Evolutionary conservation across 2,797 vertebrate genomes (phyloP), one percentile per base, ranked within the genome.

Genomic region (Rallus crepitans): DNA sequence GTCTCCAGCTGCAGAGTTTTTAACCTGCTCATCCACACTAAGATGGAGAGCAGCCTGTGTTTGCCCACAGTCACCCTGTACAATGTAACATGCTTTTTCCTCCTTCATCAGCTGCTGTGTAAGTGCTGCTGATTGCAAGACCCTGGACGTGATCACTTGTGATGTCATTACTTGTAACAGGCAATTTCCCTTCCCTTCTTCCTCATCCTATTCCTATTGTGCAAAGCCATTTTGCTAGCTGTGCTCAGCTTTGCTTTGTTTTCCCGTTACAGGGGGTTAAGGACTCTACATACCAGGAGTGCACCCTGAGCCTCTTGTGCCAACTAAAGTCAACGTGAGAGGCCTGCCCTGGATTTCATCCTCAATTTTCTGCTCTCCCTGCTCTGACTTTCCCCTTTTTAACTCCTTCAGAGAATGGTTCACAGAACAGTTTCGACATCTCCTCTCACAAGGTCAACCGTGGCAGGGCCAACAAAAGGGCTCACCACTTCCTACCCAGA

Each of bases 231-330:
- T 27, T 21, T 59, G 64, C 42, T 21, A 68, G 45, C 73, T 56
- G 47, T 48, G 66, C 63, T 72, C 63, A 87, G 50, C 75, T 52
- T 89, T 68, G 45, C 55, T 56, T 68, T 71, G n/a, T 60, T 91
- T 47, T 31, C 68, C 57, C 2, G 3, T 23, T 57, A 11, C 0
- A 0, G 5, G 63, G 57, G 21, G 11, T 18, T 50, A 61, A 65
- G 52, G 70, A 45, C 30, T 25, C 2, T 31, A 72, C 65, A 27
- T 57, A 20, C 20, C 64, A 83, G 60, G 17, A 81, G 20, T 8
- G 20, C 7, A 42, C 30, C 42, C 42, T 52, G 15, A 12, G 2
- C 35, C 42, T 77, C 50, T 30, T 3, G 1, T 31, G 56, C 23
- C 64, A 86, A 12, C 45, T 69, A 7, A 7, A 0, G 1, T n/a